A percentile compares a stretch with the other conserved stretches of the same genome.
Evolutionary conservation across 92 coral and sea anemone species (phyloP).

Genomic region (Actinostola sp.): DNA sequence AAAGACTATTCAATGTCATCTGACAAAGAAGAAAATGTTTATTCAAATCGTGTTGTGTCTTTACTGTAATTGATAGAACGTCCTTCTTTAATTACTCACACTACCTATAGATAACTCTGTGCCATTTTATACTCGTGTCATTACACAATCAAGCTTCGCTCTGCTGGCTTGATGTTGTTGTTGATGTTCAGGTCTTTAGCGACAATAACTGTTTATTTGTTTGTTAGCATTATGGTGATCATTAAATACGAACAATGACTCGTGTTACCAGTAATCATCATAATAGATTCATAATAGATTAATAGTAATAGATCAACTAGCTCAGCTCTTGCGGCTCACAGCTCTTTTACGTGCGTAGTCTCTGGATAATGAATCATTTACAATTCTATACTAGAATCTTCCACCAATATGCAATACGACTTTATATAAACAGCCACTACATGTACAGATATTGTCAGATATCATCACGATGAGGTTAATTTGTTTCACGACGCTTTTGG

Average conservation of each 20-base stretch:
- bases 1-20: conserved; percentile 10
- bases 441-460: no score
- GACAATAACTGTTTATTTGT: conserved; percentile 6
- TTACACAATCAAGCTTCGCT: background rate
- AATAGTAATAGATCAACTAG: no score
- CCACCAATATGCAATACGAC: no score
- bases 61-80: conserved; percentile 12
- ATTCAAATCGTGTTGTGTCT: conserved; percentile 7
- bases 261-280: background rate
- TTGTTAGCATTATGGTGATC: conserved; percentile 4
- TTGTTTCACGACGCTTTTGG: no score
- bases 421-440: no score
- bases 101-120: background rate
- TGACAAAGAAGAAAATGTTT: conserved; percentile 13
- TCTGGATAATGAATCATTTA: no score
- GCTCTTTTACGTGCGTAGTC: no score
- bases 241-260: no score
- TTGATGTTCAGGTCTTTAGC: background rate
- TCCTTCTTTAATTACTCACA: background rate
- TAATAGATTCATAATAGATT: no score
- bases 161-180: background rate
- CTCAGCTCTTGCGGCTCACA: no score
- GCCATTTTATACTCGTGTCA: conserved; percentile 12
- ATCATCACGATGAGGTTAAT: no score
- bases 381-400: no score